Percentiles rank a stretch among this genome's conserved stretches.
phyloP scores from a whole-genome alignment of 35 echinoderm and acorn worm genomes.

The Apostichopus japonicus region DNA sequence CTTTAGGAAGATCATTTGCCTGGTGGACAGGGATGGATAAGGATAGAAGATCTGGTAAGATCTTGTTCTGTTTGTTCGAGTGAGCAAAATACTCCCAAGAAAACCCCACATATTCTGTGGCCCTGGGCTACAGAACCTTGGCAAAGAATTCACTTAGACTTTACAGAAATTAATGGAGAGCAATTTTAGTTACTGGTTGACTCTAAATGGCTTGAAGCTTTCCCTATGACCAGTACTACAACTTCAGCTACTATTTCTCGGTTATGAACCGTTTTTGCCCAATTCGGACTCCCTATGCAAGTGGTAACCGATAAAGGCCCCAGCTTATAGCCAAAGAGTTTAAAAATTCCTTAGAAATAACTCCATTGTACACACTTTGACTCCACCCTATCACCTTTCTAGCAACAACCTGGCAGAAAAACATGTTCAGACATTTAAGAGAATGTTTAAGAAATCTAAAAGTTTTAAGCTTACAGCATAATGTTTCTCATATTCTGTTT shows the following conservation, averaged over 20 bases:
- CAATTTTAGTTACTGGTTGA: conserved; percentile 35
- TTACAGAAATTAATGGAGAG: conserved; percentile 26
- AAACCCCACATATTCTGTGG: conserved; percentile 1
- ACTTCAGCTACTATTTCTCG: conserved; percentile 10
- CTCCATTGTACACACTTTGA: conserved; percentile 31
- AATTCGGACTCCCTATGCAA: conserved; percentile 30
- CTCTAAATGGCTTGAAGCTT: conserved; percentile 50
- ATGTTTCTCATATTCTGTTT: not conserved
- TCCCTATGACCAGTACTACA: conserved; percentile 41
- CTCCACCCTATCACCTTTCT: conserved; percentile 38
- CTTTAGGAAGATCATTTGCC: not conserved
- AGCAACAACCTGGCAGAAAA: conserved; percentile 53
- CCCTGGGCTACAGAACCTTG: conserved; percentile 38
- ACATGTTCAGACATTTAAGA: conserved; percentile 59
- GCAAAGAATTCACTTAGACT: conserved; percentile 50
- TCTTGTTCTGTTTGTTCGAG: not conserved
- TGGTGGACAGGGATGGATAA: conserved; percentile 48
- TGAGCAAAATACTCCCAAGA: not conserved
- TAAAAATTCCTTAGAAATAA: conserved; percentile 29
- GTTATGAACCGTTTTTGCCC: conserved; percentile 21
- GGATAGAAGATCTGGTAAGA: not conserved
- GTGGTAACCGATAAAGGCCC: conserved; percentile 54
- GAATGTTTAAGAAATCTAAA: not conserved
- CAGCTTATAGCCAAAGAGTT: conserved; percentile 50
- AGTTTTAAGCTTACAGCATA: not conserved